phyloP scores from a whole-genome alignment of 2,888 invertebrate genomes.

The Athalia circularis region DNA sequence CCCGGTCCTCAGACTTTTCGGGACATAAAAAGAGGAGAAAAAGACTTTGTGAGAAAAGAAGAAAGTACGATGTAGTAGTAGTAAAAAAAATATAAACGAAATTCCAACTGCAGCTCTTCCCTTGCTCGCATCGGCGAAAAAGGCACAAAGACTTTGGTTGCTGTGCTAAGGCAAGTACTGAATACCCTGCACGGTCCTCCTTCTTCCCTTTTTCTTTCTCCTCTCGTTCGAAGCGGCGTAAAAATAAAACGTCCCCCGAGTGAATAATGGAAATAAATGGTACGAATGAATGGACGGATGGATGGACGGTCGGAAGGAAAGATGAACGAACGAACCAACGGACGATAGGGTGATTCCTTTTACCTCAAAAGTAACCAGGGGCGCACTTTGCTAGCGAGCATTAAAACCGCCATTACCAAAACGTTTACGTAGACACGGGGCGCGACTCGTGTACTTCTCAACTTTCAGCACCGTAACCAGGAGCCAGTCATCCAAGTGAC shows the following conservation, averaged over 20 bases:
- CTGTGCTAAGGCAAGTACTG: constrained; percentile 5
- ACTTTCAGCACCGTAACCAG: constrained; percentile 37
- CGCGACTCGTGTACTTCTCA: constrained; percentile 35
- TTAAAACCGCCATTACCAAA: constrained; percentile 38
- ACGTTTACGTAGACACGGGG: constrained; percentile 42
- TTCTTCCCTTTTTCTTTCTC: neutral
- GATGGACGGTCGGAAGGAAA: constrained; percentile 1
- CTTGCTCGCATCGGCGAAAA: constrained; percentile 6
- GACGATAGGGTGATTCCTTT: neutral
- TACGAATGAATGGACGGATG: constrained; percentile 38
- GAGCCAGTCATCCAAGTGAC: constrained; percentile 33
- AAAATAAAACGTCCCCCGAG: constrained; percentile 36
- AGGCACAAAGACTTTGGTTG: constrained; percentile 18
- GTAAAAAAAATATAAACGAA: neutral
- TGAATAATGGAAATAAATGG: constrained; percentile 42
- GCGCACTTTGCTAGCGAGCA: constrained; percentile 29
- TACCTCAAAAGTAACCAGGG: constrained; percentile 26
- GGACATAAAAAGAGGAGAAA: neutral
- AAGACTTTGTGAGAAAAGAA: neutral
- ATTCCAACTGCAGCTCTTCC: neutral
- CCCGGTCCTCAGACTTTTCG: constrained; percentile 12
- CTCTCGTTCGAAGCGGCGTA: constrained; percentile 15
- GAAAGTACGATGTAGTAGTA: neutral
- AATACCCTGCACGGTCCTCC: neutral
- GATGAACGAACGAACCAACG: neutral